A percentile compares a stretch with the other conserved stretches of the same genome.
Conservation (phyloP, 2,888 invertebrate species). For the Crossocerus cetratus region DNA sequence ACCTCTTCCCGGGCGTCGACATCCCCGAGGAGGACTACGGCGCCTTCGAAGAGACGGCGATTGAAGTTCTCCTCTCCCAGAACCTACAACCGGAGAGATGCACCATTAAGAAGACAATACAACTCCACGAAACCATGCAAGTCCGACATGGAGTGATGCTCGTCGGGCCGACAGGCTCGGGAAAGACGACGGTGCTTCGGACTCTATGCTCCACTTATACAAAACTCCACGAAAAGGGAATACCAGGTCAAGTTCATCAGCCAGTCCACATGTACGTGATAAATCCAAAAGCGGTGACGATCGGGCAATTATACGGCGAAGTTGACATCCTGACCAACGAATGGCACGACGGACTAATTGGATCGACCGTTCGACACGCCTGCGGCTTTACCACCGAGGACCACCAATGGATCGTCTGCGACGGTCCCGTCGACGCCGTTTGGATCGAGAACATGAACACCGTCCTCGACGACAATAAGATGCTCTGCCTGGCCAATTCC, state of each 20-base stretch:
- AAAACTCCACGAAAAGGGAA: slow-evolving; percentile 81
- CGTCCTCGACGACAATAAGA: slow-evolving; percentile 94
- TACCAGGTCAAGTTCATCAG: slow-evolving; percentile 81
- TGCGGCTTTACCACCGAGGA: slow-evolving; percentile 82
- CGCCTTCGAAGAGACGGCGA: slow-evolving; percentile 82
- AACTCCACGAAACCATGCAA: slow-evolving; percentile 93
- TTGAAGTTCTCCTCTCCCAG: slow-evolving; percentile 34
- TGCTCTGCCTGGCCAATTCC: slow-evolving; percentile 94
- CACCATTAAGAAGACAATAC: slow-evolving; percentile 87
- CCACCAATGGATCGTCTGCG: slow-evolving; percentile 95
- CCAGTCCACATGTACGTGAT: slow-evolving; percentile 87
- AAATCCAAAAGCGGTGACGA: slow-evolving; percentile 92
- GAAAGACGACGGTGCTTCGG: slow-evolving; percentile 87
- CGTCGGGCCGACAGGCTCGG: slow-evolving; percentile 93
- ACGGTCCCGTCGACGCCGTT: slow-evolving; percentile 94
- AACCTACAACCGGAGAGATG: slow-evolving; percentile 82
- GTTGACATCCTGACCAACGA: slow-evolving; percentile 90
- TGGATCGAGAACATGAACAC: slow-evolving; percentile 98
- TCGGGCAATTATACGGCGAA: slow-evolving; percentile 93
- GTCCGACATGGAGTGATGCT: slow-evolving; percentile 96
- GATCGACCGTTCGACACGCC: slow-evolving; percentile 81
- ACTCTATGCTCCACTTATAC: slow-evolving; percentile 85
- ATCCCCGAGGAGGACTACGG: slow-evolving; percentile 90
- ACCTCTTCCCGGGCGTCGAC: slow-evolving; percentile 90
- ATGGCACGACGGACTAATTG: slow-evolving; percentile 94